Percentiles rank a stretch among this genome's conserved stretches.
Evolutionary conservation across 1,140 invertebrate species (phyloP).

Genomic region (Tachypleus tridentatus): DNA sequence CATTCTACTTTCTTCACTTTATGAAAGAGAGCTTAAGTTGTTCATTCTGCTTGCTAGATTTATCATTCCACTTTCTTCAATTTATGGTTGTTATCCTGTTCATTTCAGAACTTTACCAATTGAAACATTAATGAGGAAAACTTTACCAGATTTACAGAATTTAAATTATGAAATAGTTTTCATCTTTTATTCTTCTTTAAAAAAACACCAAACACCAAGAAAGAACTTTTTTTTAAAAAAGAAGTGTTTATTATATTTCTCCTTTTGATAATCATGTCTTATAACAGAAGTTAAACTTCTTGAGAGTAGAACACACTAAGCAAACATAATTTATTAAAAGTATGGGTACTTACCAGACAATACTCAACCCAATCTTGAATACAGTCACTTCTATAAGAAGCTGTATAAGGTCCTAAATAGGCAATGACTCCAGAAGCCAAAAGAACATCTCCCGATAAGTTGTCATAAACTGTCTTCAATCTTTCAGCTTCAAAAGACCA

Average conservation of each 20-base stretch:
- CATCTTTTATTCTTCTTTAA: neutral
- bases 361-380: slow-evolving; percentile 58
- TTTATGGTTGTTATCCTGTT: too few species aligned
- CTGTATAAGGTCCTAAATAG: slow-evolving; percentile 82
- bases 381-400: slow-evolving; percentile 51
- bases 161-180: too few species aligned
- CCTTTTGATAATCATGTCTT: too few species aligned
- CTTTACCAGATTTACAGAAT: too few species aligned
- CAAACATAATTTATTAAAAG: slow-evolving; percentile 33
- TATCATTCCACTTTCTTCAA: too few species aligned
- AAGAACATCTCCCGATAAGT: slow-evolving; percentile 67
- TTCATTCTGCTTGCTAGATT: too few species aligned
- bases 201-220: neutral
- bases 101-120: too few species aligned
- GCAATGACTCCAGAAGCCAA: slow-evolving; percentile 77
- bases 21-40: too few species aligned
- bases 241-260: neutral
- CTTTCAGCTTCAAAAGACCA: slow-evolving; percentile 61
- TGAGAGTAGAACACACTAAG: slow-evolving; percentile 29
- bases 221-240: neutral
- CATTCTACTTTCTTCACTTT: too few species aligned
- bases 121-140: too few species aligned
- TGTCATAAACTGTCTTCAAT: slow-evolving; percentile 47
- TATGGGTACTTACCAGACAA: slow-evolving; percentile 28
- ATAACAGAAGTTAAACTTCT: neutral